These are phyloP conservation scores for Embidobia sp. DNA, from an alignment of 2,888 invertebrate genomes.

Conservation along the genomic window DNA sequence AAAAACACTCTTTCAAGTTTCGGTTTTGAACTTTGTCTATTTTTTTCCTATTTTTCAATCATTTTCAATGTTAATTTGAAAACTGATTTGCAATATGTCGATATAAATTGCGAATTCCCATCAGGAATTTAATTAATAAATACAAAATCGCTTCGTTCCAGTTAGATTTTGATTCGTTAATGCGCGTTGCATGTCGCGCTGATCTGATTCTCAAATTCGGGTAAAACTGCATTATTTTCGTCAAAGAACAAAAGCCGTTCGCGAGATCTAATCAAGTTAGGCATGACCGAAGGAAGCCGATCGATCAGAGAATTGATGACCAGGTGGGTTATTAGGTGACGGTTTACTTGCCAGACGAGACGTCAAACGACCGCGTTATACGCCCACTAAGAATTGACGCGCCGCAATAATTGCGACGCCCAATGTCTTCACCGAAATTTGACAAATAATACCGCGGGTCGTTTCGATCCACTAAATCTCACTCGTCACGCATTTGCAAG, in stretches of 20 bases:
- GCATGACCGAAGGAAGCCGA: slow-evolving; percentile 55
- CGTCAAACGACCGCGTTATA: slow-evolving; percentile 33
- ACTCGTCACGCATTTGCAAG: too few species aligned
- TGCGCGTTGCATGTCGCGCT: slow-evolving; percentile 43
- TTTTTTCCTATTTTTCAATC: too few species aligned
- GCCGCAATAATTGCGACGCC: background rate
- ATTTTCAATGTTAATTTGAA: too few species aligned
- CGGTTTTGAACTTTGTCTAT: too few species aligned
- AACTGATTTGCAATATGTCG: too few species aligned
- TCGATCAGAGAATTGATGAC: slow-evolving; percentile 59
- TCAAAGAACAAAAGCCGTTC: slow-evolving; percentile 52
- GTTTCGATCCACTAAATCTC: too few species aligned
- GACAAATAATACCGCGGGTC: too few species aligned
- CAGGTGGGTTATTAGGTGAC: slow-evolving; percentile 52
- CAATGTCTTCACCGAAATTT: too few species aligned
- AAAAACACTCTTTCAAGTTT: too few species aligned
- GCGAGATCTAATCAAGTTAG: slow-evolving; percentile 59
- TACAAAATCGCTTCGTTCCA: too few species aligned
- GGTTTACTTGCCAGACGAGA: slow-evolving; percentile 30
- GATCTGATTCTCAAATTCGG: slow-evolving; percentile 50
- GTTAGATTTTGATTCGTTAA: slow-evolving; percentile 40
- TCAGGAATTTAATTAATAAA: too few species aligned
- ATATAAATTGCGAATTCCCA: too few species aligned
- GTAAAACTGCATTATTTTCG: slow-evolving; percentile 54
- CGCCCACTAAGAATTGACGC: background rate